phyloP scores from a whole-genome alignment of 1,140 invertebrate species.

The Drosophila funebris region DNA sequence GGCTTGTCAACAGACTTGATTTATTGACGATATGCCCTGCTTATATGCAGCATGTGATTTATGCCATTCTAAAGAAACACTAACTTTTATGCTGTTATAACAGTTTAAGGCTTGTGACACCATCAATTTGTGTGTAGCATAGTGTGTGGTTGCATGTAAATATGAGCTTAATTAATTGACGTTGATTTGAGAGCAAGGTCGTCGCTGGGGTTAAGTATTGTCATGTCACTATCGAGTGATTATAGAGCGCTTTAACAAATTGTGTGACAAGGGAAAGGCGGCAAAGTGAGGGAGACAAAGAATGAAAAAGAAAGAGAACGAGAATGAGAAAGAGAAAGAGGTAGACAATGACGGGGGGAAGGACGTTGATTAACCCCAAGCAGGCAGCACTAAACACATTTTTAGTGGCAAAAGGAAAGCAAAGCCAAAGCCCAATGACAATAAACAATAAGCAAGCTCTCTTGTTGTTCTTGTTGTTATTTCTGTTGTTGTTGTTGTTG shows the following conservation, averaged over 20 bases:
- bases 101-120: background rate
- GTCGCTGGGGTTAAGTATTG: background rate
- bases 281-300: background rate
- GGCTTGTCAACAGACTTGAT: slow-evolving; percentile 60
- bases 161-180: slow-evolving; percentile 5
- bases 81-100: background rate
- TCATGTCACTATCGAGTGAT: background rate
- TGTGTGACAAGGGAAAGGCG: background rate
- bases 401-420: slow-evolving; percentile 15
- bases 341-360: background rate
- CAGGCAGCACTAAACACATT: slow-evolving; percentile 16
- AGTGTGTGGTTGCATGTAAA: background rate
- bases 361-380: background rate
- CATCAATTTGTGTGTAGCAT: background rate
- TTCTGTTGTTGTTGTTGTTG: too few relatives aligned
- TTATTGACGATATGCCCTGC: slow-evolving; percentile 50
- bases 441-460: slow-evolving; percentile 20
- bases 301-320: background rate
- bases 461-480: background rate
- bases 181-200: slow-evolving; percentile 13
- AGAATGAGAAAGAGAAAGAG: background rate
- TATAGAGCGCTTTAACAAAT: background rate
- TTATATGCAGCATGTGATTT: slow-evolving; percentile 45
- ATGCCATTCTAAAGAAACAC: slow-evolving; percentile 18
- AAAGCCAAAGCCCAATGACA: slow-evolving; percentile 1